Evolutionary conservation across 1,140 invertebrate species (phyloP), one percentile per base, ranked within the genome.

Genomic region (Scylla paramamosain): DNA sequence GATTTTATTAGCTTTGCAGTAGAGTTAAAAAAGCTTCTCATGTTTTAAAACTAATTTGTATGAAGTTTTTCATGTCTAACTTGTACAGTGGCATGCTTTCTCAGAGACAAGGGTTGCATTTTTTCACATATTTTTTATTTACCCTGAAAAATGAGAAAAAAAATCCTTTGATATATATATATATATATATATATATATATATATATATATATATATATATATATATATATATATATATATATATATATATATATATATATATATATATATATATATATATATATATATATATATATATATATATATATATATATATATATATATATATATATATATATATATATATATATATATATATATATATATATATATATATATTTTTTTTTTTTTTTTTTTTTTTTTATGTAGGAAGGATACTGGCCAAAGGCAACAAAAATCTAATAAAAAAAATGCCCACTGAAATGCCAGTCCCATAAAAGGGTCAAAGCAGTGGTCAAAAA

Each of bases 191-290:
- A 87, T 87, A 87, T 87, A 87, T 87, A 87, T 87, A 87, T 87
- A 87, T 87, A 87, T 87, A 87, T 87, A 87, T 87, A 87, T 87
- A 87, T 87, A 87, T 87, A 87, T 87, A 87, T 87, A 87, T 87
- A 87, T 87, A 87, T 87, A 87, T 87, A 87, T 87, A 87, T 87
- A 87, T 87, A 87, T 87, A 31, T 87, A 87, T 87, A 87, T 87
- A 16, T 87, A 31, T 87, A 16, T 87, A 87, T 87, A 87, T 87
- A 87, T 87, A 87, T 87, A 87, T 87, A 31, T 87, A 87, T 87
- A 31, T 87, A 87, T 87, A 31, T 87, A 87, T 29, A 87, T 8
- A 29, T 8, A 87, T 87, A 12, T 8, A 12, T 8, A 29, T 12
- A 12, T 28, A 87, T 31, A 12, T 87, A 8, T 87, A 12, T 87